Percentiles rank a stretch among this genome's conserved stretches.
phyloP scores from a whole-genome alignment of 2,888 invertebrate genomes.

The Lissocephala sabroskyi region DNA sequence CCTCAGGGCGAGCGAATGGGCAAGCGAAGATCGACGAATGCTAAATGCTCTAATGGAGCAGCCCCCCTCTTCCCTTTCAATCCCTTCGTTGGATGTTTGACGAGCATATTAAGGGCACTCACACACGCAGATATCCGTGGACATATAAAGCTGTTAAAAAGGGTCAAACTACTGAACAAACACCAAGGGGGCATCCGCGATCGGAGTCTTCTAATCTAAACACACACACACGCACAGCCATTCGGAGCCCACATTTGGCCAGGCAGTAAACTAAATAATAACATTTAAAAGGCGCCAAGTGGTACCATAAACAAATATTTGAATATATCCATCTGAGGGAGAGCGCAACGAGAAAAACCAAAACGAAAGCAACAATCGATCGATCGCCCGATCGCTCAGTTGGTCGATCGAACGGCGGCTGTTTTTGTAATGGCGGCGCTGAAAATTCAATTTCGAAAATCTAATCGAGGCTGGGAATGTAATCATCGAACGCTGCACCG shows the following conservation, averaged over 20 bases:
- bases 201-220: constrained; percentile 37
- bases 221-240: constrained; percentile 15
- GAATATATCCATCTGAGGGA: constrained; percentile 31
- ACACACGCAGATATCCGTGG: constrained; percentile 21
- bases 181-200: constrained; percentile 52
- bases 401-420: constrained; percentile 5
- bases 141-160: constrained; percentile 53
- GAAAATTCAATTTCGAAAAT: constrained; percentile 20
- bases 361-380: constrained; percentile 1
- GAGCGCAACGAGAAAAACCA: constrained; percentile 4
- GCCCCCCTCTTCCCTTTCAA: too few relatives aligned
- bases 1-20: background rate
- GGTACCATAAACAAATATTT: constrained; percentile 70
- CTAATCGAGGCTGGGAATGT: constrained; percentile 28
- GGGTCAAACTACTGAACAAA: constrained; percentile 63
- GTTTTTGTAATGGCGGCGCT: constrained; percentile 21
- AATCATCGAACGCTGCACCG: constrained; percentile 34
- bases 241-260: too few relatives aligned
- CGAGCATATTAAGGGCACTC: constrained; percentile 35
- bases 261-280: constrained; percentile 54
- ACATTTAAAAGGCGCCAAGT: constrained; percentile 71
- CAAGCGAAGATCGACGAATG: constrained; percentile 5
- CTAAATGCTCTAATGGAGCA: background rate
- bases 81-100: constrained; percentile 37
- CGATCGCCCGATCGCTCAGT: constrained; percentile 5